Evolutionary conservation across 2,797 vertebrate genomes (phyloP), one percentile per base, ranked within the genome.

Genomic region (Hydrocynus forskahlii): DNA sequence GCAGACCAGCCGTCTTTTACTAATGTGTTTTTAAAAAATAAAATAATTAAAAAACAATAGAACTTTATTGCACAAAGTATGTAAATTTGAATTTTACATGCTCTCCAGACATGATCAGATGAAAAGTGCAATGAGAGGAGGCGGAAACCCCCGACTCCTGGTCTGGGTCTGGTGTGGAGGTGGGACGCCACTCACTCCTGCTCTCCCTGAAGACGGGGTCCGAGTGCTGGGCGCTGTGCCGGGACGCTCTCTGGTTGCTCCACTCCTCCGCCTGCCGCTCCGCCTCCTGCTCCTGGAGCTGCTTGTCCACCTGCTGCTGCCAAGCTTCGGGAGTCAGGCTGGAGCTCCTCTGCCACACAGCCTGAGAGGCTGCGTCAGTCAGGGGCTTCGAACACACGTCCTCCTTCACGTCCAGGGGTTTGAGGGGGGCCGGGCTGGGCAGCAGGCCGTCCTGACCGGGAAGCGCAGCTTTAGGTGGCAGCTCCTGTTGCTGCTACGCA

Each of bases 251-350:
- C 71, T 86, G 89, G 76, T 83, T 88, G 81, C 81, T 85, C 91
- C 89, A 90, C 4, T 93, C 87, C 71, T 95, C 94, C 4, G 87
- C 75, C 75, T 89, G 89, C 72, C 87, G 90, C 72, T 94, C 92
- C 0, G 76, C 76, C 64, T 93, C 91, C 80, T 93, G 91, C 83
- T 93, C 91, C 62, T 92, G 90, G 63, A 92, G 91, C 86, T 92
- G 94, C 67, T 92, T 93, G 88, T 95, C 95, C 48, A 95, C 91
- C 87, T 94, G 93, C 89, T 94, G 94, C 86, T 95, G 94, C 95
- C 95, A 95, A 12, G 93, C 94, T 87, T 95, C 95, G 0, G 94
- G 95, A 8, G 94, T 95, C 63, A 95, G 83, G 85, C 92, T 93
- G 21, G 93, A 95, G 86, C 83, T 94, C 52, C 93, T 93, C 88